A percentile compares a stretch with the other conserved stretches of the same genome.
phyloP scores from a whole-genome alignment of 2,888 invertebrate species.

The Patella depressa region DNA sequence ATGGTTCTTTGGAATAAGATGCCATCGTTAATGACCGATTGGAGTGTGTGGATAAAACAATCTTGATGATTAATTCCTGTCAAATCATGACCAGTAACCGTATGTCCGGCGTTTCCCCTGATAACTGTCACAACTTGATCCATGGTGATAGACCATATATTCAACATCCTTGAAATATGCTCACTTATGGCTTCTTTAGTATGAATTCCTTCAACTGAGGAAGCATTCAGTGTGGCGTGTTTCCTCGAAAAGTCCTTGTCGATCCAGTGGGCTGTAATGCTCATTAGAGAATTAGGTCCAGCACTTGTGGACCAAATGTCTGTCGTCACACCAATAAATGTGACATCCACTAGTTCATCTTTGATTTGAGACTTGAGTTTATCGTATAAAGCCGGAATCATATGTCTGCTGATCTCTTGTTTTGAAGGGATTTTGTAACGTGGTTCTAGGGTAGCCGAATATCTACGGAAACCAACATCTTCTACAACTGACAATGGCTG shows the following conservation, averaged over 20 bases:
- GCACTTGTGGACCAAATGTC: conserved; percentile 22
- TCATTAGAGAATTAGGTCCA: conserved; percentile 20
- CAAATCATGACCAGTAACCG: conserved; percentile 24
- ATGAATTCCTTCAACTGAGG: background rate
- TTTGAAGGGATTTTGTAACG: conserved; percentile 22
- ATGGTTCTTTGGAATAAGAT: conserved; percentile 20
- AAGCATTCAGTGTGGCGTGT: conserved; percentile 13
- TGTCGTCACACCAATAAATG: conserved; percentile 24
- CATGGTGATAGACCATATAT: background rate
- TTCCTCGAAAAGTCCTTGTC: conserved; percentile 6
- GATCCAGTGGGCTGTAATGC: conserved; percentile 26
- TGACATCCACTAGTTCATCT: conserved; percentile 25
- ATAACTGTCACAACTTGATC: conserved; percentile 22
- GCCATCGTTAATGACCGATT: conserved; percentile 21
- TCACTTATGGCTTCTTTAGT: no score
- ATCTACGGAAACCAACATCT: conserved; percentile 25
- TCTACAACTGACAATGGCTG: conserved; percentile 21
- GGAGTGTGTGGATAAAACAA: conserved; percentile 35
- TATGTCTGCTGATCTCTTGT: conserved; percentile 18
- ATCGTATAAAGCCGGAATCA: conserved; percentile 24
- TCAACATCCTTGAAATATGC: no score
- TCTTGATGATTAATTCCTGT: conserved; percentile 17
- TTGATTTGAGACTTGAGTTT: conserved; percentile 23
- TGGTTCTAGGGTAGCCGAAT: conserved; percentile 17
- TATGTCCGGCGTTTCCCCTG: conserved; percentile 33